These are phyloP conservation scores for Rhynchomys soricoides DNA, from an alignment of 2,113 vertebrate genomes.

Conservation along the genomic window DNA sequence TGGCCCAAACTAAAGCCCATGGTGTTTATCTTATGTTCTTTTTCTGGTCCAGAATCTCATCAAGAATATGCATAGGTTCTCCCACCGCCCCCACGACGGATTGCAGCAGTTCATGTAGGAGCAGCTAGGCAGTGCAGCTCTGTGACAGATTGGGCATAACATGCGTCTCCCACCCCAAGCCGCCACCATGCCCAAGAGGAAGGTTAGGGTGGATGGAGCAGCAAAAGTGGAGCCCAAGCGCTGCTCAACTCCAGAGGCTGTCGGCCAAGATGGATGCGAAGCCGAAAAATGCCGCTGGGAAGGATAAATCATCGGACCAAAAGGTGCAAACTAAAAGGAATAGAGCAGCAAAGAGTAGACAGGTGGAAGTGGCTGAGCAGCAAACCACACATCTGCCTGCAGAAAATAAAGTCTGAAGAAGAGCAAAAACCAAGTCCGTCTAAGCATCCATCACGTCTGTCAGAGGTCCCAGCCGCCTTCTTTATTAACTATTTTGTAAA, in stretches of 20 bases:
- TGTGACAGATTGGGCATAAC: not conserved
- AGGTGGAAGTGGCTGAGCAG: conserved; percentile 88
- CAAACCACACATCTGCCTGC: conserved; percentile 88
- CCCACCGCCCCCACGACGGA: no score
- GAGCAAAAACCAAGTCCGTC: conserved; percentile 90
- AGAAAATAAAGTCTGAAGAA: conserved; percentile 91
- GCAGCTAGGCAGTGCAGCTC: not conserved
- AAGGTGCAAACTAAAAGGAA: conserved; percentile 75
- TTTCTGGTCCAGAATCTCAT: not conserved
- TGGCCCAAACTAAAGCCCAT: not conserved
- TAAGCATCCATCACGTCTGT: conserved; percentile 83
- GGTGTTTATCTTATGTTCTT: not conserved
- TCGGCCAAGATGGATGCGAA: not conserved
- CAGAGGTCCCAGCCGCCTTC: conserved; percentile 86
- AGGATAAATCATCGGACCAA: not conserved
- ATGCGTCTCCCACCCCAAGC: not conserved
- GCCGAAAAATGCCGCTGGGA: not conserved
- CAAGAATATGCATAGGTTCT: not conserved
- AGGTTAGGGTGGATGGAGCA: not conserved
- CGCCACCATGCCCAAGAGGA: not conserved
- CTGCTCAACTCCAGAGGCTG: not conserved
- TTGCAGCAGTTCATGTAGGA: not conserved
- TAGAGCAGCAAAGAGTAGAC: conserved; percentile 91
- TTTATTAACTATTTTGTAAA: not conserved
- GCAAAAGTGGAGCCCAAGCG: not conserved